phyloP scores from a whole-genome alignment of 1,140 invertebrate genomes.

The Aphelenchoides besseyi region DNA sequence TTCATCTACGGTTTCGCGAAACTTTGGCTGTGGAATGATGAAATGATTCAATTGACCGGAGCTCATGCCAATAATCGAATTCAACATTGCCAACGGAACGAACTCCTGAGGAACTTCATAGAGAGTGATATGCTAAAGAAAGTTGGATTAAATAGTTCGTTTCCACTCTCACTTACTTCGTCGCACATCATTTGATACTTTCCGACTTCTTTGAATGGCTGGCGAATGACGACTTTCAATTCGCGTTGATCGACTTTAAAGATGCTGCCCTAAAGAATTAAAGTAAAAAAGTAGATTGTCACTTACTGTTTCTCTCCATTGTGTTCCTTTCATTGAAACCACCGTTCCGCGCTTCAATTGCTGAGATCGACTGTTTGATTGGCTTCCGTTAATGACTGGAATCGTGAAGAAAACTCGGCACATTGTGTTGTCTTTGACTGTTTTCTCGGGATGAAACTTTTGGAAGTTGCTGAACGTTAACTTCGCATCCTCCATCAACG shows the following conservation, averaged over 20 bases:
- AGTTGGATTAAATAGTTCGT: not conserved
- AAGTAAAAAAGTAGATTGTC: too few species aligned
- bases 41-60: not conserved
- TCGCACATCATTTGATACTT: too few species aligned
- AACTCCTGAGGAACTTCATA: conserved; percentile 6
- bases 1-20: not conserved
- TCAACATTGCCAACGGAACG: conserved; percentile 4
- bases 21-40: not conserved
- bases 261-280: too few species aligned
- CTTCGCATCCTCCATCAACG: not conserved
- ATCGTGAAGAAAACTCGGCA: not conserved
- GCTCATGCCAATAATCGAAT: not conserved
- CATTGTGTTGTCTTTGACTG: not conserved
- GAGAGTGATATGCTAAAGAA: not conserved
- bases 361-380: not conserved
- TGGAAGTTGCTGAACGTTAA: not conserved
- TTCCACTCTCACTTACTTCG: too few species aligned
- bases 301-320: not conserved
- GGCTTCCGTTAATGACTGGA: not conserved
- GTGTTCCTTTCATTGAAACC: not conserved
- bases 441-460: not conserved
- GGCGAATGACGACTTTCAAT: not conserved
- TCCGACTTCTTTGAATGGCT: too few species aligned
- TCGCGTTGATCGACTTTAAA: not conserved
- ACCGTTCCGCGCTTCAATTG: not conserved